Evolutionary conservation across 2,888 invertebrate genomes (phyloP).

Genomic region (Scotopteryx bipunctaria): DNA sequence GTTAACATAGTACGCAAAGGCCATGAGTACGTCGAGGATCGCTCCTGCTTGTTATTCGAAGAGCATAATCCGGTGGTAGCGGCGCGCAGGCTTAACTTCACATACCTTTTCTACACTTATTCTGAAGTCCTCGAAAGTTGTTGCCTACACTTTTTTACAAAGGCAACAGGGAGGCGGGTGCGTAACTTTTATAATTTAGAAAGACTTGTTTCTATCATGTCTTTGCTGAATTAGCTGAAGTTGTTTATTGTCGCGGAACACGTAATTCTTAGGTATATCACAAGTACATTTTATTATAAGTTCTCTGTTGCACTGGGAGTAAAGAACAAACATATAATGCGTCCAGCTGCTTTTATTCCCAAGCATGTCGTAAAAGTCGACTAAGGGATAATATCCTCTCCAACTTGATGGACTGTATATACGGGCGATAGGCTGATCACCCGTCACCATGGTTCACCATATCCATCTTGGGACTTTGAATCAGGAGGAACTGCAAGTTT

Average conservation of each 20-base stretch:
- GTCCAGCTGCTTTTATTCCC: no score
- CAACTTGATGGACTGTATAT: no score
- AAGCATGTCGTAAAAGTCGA: no score
- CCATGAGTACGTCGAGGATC: slow-evolving; percentile 49
- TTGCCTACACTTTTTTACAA: slow-evolving; percentile 52
- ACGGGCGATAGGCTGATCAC: no score
- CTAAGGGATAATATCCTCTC: no score
- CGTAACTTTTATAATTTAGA: slow-evolving; percentile 33
- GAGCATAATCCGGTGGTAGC: slow-evolving; percentile 50
- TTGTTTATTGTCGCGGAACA: slow-evolving; percentile 2
- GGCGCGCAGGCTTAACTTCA: slow-evolving; percentile 42
- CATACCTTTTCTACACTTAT: slow-evolving; percentile 62
- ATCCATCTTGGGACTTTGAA: no score
- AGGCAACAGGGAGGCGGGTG: slow-evolving; percentile 53
- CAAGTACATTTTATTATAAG: no score
- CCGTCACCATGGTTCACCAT: no score
- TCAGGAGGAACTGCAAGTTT: no score
- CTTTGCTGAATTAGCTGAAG: slow-evolving; percentile 18
- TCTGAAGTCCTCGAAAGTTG: slow-evolving; percentile 67
- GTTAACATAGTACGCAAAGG: slow-evolving; percentile 55
- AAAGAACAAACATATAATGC: no score
- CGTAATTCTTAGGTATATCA: no score
- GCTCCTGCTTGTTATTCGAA: slow-evolving; percentile 60
- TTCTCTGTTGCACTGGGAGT: no score
- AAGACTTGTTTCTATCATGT: slow-evolving; percentile 15